phyloP scores from a whole-genome alignment of 2,888 invertebrate genomes.

The Ormyrus nitidulus region DNA sequence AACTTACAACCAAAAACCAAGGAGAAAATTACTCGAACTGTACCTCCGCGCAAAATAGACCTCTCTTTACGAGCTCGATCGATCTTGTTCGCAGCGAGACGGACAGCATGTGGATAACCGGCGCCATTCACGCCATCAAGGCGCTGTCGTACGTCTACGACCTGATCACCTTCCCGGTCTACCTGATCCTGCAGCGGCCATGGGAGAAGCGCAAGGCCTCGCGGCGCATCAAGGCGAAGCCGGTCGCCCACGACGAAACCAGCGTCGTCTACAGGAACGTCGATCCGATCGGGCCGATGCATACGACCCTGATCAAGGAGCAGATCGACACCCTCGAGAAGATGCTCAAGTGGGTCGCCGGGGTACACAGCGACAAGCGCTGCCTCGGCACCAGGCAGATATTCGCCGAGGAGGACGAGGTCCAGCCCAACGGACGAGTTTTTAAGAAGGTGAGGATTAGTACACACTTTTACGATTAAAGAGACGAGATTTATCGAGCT shows the following conservation, averaged over 20 bases:
- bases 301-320: constrained; percentile 84
- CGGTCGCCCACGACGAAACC: constrained; percentile 80
- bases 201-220: constrained; percentile 89
- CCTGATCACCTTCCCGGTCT: constrained; percentile 92
- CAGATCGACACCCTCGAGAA: constrained; percentile 89
- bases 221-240: constrained; percentile 86
- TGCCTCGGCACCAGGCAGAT: constrained; percentile 94
- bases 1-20: no score
- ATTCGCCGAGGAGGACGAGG: constrained; percentile 94
- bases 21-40: no score
- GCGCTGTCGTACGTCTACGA: constrained; percentile 91
- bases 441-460: constrained; percentile 89
- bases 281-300: constrained; percentile 83
- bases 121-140: constrained; percentile 86
- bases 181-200: constrained; percentile 90
- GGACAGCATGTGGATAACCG: constrained; percentile 80
- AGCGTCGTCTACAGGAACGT: constrained; percentile 86
- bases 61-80: no score
- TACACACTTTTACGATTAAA: not conserved
- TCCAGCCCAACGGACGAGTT: constrained; percentile 93
- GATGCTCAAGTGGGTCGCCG: constrained; percentile 87
- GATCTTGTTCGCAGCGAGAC: constrained; percentile 75
- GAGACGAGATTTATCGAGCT: no score
- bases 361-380: constrained; percentile 83
- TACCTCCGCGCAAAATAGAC: no score